Percentiles rank a stretch among this genome's conserved stretches.
phyloP scores from a whole-genome alignment of 2,888 invertebrate species.

The Rhingia campestris region DNA sequence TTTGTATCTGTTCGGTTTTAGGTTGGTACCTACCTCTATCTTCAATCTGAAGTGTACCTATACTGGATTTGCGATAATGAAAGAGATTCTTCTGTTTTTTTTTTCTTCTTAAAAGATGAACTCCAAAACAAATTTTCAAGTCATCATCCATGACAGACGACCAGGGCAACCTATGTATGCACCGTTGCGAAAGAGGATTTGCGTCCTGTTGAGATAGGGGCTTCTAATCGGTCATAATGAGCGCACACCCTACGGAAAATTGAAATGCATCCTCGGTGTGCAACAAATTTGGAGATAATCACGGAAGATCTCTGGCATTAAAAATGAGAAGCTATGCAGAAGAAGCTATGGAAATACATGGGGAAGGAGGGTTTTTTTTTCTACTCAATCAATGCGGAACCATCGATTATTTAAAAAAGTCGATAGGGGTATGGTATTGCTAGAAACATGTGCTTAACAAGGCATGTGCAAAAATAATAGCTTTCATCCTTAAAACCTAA shows the following conservation, averaged over 20 bases:
- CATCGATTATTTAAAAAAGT: too few relatives aligned
- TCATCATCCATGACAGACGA: conserved; percentile 19
- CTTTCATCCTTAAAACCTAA: too few relatives aligned
- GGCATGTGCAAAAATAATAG: too few relatives aligned
- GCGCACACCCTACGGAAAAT: conserved; percentile 43
- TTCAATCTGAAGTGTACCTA: background rate
- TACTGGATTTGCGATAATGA: too few relatives aligned
- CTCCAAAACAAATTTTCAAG: background rate
- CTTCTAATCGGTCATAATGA: conserved; percentile 61
- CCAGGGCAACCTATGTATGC: background rate
- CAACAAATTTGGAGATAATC: conserved; percentile 16
- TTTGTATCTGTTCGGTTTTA: conserved; percentile 3
- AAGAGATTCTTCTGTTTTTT: background rate
- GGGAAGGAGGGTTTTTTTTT: too few relatives aligned
- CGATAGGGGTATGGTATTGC: too few relatives aligned
- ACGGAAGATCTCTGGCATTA: background rate
- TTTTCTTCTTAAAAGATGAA: background rate
- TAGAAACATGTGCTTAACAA: too few relatives aligned
- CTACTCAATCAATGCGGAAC: too few relatives aligned
- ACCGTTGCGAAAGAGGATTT: background rate
- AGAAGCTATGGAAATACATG: background rate
- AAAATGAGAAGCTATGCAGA: background rate
- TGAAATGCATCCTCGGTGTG: background rate
- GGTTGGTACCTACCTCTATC: background rate
- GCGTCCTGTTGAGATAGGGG: conserved; percentile 40